Evolutionary conservation across 2,113 vertebrate genomes (phyloP).

Genomic region (Herpetotheres cachinnans): DNA sequence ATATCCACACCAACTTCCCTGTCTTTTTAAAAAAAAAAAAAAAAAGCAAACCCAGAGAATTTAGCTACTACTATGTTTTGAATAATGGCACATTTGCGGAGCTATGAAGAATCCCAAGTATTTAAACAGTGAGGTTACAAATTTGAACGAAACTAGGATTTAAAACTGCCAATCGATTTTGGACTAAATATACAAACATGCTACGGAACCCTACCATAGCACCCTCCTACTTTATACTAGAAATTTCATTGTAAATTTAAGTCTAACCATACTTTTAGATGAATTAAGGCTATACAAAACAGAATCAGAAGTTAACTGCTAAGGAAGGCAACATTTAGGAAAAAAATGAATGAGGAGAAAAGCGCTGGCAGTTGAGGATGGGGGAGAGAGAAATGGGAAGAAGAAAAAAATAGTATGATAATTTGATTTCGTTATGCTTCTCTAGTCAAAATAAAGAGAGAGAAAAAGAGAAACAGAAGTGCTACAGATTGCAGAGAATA

Average conservation of each 20-base stretch:
- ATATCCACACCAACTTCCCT: not conserved
- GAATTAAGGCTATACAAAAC: not conserved
- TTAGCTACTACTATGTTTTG: not conserved
- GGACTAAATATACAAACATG: not conserved
- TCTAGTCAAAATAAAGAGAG: not conserved
- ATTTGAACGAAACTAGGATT: not conserved
- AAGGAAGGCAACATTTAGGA: not conserved
- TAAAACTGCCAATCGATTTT: not conserved
- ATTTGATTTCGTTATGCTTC: not conserved
- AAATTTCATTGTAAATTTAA: not conserved
- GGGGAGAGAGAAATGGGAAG: not conserved
- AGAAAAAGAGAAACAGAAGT: not conserved
- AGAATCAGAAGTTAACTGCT: not conserved
- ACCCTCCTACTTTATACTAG: not conserved
- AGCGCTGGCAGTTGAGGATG: not conserved
- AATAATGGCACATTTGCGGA: not conserved
- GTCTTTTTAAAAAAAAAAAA: not conserved
- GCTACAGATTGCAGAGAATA: not conserved
- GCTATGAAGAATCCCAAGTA: not conserved
- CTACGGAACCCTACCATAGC: not conserved
- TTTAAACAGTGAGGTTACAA: not conserved
- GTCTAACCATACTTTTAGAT: not conserved
- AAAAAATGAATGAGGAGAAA: not conserved
- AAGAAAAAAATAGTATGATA: not conserved
- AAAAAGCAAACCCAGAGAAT: not conserved